Evolutionary conservation across 2,113 vertebrate genomes (phyloP).

Genomic region (Riparia riparia): DNA sequence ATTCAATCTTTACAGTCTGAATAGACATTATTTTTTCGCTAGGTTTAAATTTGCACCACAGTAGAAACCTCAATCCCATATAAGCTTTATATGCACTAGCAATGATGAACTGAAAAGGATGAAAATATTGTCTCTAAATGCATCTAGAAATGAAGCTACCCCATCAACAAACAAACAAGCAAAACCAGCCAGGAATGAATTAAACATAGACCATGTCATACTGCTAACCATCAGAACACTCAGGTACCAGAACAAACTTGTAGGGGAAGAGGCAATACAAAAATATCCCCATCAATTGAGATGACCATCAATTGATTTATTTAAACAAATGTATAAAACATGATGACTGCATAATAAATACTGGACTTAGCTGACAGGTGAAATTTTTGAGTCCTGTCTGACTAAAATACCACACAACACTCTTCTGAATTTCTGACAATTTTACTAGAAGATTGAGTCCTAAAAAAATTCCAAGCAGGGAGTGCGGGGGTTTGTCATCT

Average conservation of each 20-base stretch:
- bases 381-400: background rate
- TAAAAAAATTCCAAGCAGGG: background rate
- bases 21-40: background rate
- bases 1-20: background rate
- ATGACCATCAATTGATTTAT: background rate
- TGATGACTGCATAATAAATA: background rate
- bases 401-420: background rate
- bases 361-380: background rate
- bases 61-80: background rate
- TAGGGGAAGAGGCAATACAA: background rate
- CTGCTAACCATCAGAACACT: background rate
- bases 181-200: background rate
- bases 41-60: background rate
- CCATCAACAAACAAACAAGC: background rate
- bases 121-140: background rate
- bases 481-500: background rate
- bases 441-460: background rate
- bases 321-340: background rate
- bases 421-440: background rate
- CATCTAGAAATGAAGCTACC: background rate
- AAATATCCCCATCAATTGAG: background rate
- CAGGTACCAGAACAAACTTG: background rate
- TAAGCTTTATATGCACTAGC: background rate
- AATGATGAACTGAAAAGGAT: background rate
- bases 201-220: background rate